Percentiles rank a stretch among this genome's conserved stretches.
Evolutionary conservation across 2,797 vertebrate genomes (phyloP).

Genomic region (Bovichtus diacanthus): DNA sequence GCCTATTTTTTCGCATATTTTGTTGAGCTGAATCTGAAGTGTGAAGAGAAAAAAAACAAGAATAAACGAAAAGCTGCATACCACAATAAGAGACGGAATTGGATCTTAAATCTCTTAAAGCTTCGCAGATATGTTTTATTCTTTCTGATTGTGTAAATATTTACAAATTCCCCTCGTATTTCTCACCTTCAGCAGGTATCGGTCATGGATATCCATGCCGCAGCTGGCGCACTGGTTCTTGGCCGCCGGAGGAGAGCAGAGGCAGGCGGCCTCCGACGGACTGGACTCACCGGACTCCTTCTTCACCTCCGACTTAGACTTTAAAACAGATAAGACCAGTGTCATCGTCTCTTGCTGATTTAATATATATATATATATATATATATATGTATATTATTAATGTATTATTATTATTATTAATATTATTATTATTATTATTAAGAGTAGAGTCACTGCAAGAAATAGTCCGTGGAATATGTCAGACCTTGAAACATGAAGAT

Average conservation of each 20-base stretch:
- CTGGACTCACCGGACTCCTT: slow-evolving; percentile 88
- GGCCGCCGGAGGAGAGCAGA: slow-evolving; percentile 91
- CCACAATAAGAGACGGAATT: not conserved
- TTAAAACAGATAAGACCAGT: not conserved
- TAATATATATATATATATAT: too few species aligned
- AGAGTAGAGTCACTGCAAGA: not conserved
- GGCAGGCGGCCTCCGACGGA: slow-evolving; percentile 91
- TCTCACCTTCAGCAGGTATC: slow-evolving; percentile 93
- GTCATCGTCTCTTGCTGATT: not conserved
- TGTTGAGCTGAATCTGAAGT: not conserved
- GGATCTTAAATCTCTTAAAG: not conserved
- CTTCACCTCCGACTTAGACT: slow-evolving; percentile 95
- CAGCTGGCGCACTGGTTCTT: slow-evolving; percentile 96
- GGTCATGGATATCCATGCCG: slow-evolving; percentile 93
- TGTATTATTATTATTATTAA: not conserved
- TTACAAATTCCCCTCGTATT: fast-evolving
- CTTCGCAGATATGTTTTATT: fast-evolving
- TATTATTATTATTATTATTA: not conserved
- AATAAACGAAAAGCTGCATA: not conserved
- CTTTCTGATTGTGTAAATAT: not conserved
- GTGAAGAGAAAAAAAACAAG: not conserved
- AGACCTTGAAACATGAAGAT: slow-evolving; percentile 6
- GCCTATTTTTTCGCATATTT: not conserved
- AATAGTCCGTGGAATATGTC: not conserved
- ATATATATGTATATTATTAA: too few species aligned